A percentile compares a stretch with the other conserved stretches of the same genome.
Conservation (phyloP, 2,113 vertebrate species). For the Microtus ochrogaster region DNA sequence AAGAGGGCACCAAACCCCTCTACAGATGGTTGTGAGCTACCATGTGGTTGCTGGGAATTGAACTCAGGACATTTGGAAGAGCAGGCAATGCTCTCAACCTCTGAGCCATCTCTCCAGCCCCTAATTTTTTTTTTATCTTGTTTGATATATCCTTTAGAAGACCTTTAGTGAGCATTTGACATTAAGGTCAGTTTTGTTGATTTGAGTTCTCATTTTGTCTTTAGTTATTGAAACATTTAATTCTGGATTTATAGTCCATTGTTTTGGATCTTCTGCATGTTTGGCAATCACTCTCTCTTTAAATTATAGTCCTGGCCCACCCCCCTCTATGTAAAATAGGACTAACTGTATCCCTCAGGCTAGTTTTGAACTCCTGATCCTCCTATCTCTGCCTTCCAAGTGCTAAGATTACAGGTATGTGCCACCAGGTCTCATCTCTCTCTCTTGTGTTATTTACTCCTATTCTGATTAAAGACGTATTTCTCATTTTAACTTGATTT, state of each 20-base stretch:
- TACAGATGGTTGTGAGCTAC: no score
- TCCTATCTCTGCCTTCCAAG: background rate
- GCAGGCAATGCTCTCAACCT: no score
- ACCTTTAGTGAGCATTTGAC: background rate
- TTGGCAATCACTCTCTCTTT: background rate
- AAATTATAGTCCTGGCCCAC: background rate
- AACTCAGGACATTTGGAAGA: no score
- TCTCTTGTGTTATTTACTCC: background rate
- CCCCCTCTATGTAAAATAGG: background rate
- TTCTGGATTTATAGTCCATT: background rate
- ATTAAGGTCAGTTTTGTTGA: background rate
- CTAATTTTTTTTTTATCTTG: slow-evolving; percentile 21
- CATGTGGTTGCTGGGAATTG: no score
- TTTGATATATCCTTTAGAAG: background rate
- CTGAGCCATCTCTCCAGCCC: no score
- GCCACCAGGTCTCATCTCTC: background rate
- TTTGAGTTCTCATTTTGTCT: background rate
- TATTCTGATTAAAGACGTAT: background rate
- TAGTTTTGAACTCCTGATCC: background rate
- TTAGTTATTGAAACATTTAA: background rate
- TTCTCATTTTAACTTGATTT: slow-evolving; percentile 21
- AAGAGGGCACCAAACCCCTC: no score
- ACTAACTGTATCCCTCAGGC: background rate
- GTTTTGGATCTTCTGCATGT: background rate
- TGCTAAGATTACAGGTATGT: background rate